These are phyloP conservation scores for Nephrotoma flavescens DNA, from an alignment of 2,888 invertebrate species.

Conservation along the genomic window DNA sequence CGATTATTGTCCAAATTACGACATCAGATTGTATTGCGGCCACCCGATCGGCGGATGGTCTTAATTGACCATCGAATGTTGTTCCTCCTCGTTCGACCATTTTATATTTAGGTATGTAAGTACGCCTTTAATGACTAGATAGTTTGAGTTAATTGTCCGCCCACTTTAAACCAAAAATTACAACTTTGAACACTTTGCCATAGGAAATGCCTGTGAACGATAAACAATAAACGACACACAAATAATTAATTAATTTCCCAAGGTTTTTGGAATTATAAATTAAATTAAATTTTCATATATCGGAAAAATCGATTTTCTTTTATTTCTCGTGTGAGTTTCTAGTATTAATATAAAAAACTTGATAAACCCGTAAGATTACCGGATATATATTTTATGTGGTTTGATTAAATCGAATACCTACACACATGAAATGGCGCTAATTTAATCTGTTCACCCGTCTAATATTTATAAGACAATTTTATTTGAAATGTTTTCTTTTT, in stretches of 20 bases:
- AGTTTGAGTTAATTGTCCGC: not conserved
- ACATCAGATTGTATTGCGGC: conserved; percentile 10
- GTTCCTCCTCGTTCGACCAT: not conserved
- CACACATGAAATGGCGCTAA: not conserved
- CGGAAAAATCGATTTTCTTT: not conserved
- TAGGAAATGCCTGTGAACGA: not conserved
- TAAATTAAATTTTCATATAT: not conserved
- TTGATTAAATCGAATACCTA: not conserved
- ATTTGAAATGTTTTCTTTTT: not conserved
- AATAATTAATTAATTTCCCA: not conserved
- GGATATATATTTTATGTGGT: not conserved
- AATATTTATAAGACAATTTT: not conserved
- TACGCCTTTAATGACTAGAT: not conserved
- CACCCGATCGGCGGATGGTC: conserved; percentile 7
- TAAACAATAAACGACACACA: not conserved
- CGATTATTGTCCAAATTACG: conserved; percentile 46
- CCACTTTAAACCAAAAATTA: not conserved
- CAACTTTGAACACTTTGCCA: not conserved
- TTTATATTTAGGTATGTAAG: not conserved
- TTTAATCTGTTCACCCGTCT: not conserved
- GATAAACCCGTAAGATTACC: not conserved
- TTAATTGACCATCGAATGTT: not conserved
- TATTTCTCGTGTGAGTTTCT: not conserved
- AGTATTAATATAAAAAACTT: not conserved
- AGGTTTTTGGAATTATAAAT: not conserved